A percentile compares a stretch with the other conserved stretches of the same genome.
phyloP scores from a whole-genome alignment of 2,888 invertebrate genomes.

The Hoplodrina ambigua region DNA sequence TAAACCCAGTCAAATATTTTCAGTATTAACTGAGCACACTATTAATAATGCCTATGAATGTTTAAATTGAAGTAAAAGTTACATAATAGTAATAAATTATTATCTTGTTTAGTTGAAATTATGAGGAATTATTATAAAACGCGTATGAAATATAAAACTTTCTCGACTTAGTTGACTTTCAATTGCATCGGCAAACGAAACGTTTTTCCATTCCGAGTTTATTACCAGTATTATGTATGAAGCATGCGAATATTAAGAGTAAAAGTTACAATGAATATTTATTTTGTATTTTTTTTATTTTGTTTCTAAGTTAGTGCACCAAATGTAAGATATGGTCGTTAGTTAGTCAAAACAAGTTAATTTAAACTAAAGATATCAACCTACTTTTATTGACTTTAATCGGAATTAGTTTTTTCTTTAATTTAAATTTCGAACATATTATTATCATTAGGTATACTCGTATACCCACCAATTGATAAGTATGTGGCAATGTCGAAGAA shows the following conservation, averaged over 20 bases:
- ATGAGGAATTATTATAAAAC: slow-evolving; percentile 28
- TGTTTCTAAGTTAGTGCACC: background rate
- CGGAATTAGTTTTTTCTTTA: too few species aligned
- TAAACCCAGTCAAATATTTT: slow-evolving; percentile 14
- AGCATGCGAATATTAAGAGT: slow-evolving; percentile 23
- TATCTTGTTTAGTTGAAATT: slow-evolving; percentile 17
- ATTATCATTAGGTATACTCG: too few species aligned
- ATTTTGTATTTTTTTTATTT: background rate
- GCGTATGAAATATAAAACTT: slow-evolving; percentile 44
- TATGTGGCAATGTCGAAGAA: background rate
- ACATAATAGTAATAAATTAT: slow-evolving; percentile 28
- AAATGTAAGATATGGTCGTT: background rate
- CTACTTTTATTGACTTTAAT: too few species aligned
- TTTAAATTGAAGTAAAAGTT: slow-evolving; percentile 39
- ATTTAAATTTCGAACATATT: too few species aligned
- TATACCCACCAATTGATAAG: too few species aligned
- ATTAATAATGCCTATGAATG: slow-evolving; percentile 13
- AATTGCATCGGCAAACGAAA: slow-evolving; percentile 50
- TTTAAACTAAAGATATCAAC: background rate
- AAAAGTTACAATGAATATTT: background rate
- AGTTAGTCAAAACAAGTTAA: background rate
- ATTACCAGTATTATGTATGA: slow-evolving; percentile 8
- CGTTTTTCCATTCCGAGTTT: slow-evolving; percentile 30
- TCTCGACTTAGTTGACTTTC: slow-evolving; percentile 52
- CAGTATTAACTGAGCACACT: slow-evolving; percentile 9